These are phyloP conservation scores for Coremacera marginata DNA, from an alignment of 2,888 invertebrate species.

Conservation along the genomic window DNA sequence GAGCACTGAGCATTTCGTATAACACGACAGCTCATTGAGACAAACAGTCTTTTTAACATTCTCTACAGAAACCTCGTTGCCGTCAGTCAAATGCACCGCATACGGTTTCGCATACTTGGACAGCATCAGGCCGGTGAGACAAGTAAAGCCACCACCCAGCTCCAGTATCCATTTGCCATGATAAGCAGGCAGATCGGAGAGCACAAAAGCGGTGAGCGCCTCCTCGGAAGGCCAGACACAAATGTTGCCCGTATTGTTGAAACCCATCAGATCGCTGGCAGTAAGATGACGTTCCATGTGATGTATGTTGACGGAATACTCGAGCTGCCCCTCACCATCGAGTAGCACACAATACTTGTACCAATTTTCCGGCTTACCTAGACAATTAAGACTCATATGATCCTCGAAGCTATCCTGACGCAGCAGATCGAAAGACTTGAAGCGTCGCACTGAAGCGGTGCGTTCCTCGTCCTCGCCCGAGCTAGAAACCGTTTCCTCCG, in stretches of 20 bases:
- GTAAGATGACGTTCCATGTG: conserved; percentile 76
- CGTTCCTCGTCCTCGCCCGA: conserved; percentile 66
- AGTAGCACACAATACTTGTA: conserved; percentile 74
- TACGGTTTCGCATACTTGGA: conserved; percentile 77
- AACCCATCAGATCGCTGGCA: conserved; percentile 81
- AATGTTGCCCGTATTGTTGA: conserved; percentile 85
- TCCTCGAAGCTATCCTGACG: conserved; percentile 70
- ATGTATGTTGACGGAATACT: conserved; percentile 73
- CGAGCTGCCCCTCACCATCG: conserved; percentile 62
- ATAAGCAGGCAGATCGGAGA: conserved; percentile 76
- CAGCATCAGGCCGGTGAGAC: conserved; percentile 80
- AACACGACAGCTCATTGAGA: conserved; percentile 74
- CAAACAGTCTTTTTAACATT: conserved; percentile 78
- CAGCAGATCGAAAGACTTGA: conserved; percentile 74
- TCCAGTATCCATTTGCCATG: conserved; percentile 79
- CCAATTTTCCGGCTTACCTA: conserved; percentile 72
- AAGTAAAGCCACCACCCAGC: conserved; percentile 88
- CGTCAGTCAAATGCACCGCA: conserved; percentile 81
- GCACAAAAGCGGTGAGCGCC: conserved; percentile 77
- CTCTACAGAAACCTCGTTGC: conserved; percentile 80
- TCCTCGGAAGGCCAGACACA: conserved; percentile 87
- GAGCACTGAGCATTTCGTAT: conserved; percentile 72
- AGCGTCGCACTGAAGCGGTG: conserved; percentile 72
- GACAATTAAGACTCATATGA: conserved; percentile 66
- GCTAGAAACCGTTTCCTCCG: conserved; percentile 66